Conservation (phyloP, 2,888 invertebrate genomes). For the Polyommatus iphigenia region DNA sequence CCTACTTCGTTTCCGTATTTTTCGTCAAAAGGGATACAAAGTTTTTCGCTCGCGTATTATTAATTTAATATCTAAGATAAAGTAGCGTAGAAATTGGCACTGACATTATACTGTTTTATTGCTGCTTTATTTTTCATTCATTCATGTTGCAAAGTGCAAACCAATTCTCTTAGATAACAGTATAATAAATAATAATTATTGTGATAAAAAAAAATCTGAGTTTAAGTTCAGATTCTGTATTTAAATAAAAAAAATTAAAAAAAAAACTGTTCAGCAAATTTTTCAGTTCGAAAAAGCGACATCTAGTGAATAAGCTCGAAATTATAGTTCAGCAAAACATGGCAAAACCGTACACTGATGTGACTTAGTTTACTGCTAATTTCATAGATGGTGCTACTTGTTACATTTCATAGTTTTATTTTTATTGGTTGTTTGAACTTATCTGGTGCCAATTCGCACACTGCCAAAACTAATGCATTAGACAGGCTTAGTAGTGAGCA, state of each 20-base stretch:
- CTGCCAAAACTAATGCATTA: neutral
- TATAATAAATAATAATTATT: neutral
- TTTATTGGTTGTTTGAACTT: neutral
- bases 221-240: too few species aligned
- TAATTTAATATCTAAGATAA: too few species aligned
- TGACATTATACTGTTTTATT: neutral
- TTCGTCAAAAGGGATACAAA: too few species aligned
- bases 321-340: neutral
- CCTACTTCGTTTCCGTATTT: too few species aligned
- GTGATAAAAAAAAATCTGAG: too few species aligned
- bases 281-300: neutral
- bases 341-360: neutral
- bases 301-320: neutral
- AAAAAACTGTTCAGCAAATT: too few species aligned
- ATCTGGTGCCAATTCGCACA: neutral
- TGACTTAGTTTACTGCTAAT: neutral
- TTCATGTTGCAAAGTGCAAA: too few species aligned
- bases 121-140: neutral
- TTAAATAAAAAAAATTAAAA: neutral
- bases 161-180: too few species aligned
- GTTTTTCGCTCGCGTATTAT: too few species aligned
- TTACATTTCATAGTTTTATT: neutral
- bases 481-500: neutral
- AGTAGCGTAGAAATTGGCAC: neutral
- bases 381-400: neutral